Conservation (phyloP, 2,888 invertebrate species). For the Ennomos quercinarius region DNA sequence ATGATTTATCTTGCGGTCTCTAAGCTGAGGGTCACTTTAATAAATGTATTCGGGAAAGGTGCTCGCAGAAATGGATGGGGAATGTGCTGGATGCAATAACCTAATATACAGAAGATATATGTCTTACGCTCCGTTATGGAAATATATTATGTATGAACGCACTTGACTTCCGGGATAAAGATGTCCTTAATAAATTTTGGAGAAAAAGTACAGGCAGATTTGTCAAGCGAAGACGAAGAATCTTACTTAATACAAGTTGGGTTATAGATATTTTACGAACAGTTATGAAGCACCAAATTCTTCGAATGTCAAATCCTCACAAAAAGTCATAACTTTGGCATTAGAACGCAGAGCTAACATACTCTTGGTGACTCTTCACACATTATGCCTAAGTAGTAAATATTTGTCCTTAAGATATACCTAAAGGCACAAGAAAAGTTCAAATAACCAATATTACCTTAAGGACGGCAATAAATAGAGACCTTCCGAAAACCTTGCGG, state of each 20-base stretch:
- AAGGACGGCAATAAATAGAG: conserved; percentile 71
- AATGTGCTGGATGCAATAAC: conserved; percentile 75
- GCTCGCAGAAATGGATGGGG: conserved; percentile 72
- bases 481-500: conserved; percentile 72
- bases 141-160: conserved; percentile 42
- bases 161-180: conserved; percentile 32
- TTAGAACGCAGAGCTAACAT: conserved; percentile 47
- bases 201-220: conserved; percentile 15
- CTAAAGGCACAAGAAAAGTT: conserved; percentile 70
- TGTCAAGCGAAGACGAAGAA: conserved; percentile 26
- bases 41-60: conserved; percentile 82
- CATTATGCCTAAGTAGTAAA: conserved; percentile 27
- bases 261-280: neutral
- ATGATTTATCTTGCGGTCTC: conserved; percentile 81
- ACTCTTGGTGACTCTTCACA: conserved; percentile 49
- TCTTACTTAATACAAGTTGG: neutral
- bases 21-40: conserved; percentile 82
- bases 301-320: neutral
- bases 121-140: conserved; percentile 43
- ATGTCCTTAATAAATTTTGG: conserved; percentile 35
- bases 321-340: conserved; percentile 54
- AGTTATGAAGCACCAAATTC: neutral
- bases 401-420: conserved; percentile 59
- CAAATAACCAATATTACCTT: conserved; percentile 69
- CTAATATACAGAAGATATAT: conserved; percentile 68